Evolutionary conservation across 2,113 vertebrate genomes (phyloP).

Genomic region (Symphodus melops): DNA sequence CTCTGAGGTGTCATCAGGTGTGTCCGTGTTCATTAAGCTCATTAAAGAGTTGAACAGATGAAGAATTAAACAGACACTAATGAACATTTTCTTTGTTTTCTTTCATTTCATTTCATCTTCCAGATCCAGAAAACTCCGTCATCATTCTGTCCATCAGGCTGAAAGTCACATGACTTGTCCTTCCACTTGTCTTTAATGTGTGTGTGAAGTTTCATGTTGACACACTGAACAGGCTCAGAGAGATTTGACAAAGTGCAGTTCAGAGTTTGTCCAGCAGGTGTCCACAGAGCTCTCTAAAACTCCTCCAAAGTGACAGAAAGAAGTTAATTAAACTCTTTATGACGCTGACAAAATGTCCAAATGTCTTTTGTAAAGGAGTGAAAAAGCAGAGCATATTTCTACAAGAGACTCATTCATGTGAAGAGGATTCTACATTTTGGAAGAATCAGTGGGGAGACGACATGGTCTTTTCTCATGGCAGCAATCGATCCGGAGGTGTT

Average conservation of each 20-base stretch:
- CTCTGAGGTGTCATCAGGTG: not conserved
- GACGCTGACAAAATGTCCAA: not conserved
- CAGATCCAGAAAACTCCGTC: accelerated
- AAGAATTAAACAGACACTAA: not conserved
- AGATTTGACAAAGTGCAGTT: slow-evolving; percentile 31
- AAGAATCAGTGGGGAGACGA: too few species aligned
- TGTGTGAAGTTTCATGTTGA: not conserved
- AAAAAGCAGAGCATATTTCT: too few species aligned
- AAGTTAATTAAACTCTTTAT: slow-evolving; percentile 1
- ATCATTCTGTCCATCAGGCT: accelerated
- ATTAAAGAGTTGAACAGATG: accelerated
- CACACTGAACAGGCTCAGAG: not conserved
- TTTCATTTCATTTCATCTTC: accelerated
- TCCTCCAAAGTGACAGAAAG: slow-evolving; percentile 2
- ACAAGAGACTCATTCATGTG: too few species aligned
- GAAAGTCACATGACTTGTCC: not conserved
- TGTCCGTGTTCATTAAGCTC: not conserved
- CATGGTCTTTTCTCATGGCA: too few species aligned
- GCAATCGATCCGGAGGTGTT: too few species aligned
- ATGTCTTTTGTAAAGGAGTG: too few species aligned
- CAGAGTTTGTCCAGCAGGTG: too few species aligned
- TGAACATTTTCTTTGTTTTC: accelerated
- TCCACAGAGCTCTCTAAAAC: not conserved
- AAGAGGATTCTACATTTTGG: too few species aligned
- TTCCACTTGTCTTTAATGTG: not conserved